Base-by-base conservation (phyloP, 1,140 invertebrate genomes). In the Zaprionus ornatus region DNA sequence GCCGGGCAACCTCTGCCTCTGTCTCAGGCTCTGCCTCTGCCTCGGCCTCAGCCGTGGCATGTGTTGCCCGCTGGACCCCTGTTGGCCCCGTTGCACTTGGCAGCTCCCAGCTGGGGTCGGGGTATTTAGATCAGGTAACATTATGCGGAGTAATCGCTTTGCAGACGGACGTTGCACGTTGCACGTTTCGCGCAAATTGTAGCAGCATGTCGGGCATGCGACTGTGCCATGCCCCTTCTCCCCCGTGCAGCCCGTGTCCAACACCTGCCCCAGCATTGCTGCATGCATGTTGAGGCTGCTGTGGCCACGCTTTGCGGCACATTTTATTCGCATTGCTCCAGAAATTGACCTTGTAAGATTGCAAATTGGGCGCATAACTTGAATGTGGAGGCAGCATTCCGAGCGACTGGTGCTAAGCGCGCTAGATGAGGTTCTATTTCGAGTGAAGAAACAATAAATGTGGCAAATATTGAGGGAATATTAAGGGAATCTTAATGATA, bases 171-270 rank as follows among this genome's bases (percentile, higher is more conserved):
- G 63, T 12, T 71, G 79, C 83, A 86, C 83, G 83, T 88, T 86
- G 84, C 83, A 86, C 83, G 83, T 88, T 86, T 83, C 27, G 59
- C 42, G 69, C 66, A 83, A 83, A 83, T 86, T 88, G 80, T 70
- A 27, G 72, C 50, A 29, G 66, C 65, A 71, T 74, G 64, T 37
- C 55, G 50, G 66, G 45, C 66, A 57, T 74, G 72, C 67, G 72
- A 70, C 72, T 74, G 66, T 40, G 50, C 50, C 72, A 74, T 25
- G 27, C 17, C 32, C 5, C 35, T 32, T 40, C 17, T 19, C 10
- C 27, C 13, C 17, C 35, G 4, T 45, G n/a, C n/a, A 45, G n/a
- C n/a, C n/a, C 40, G 42, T 35, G 13, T 21, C 32, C 40, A 45
- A 23, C 29, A 27, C 55, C 29, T 50, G 25, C 37, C 13, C 15